phyloP scores from a whole-genome alignment of 2,888 invertebrate species.

The Sarcophaga rosellei region DNA sequence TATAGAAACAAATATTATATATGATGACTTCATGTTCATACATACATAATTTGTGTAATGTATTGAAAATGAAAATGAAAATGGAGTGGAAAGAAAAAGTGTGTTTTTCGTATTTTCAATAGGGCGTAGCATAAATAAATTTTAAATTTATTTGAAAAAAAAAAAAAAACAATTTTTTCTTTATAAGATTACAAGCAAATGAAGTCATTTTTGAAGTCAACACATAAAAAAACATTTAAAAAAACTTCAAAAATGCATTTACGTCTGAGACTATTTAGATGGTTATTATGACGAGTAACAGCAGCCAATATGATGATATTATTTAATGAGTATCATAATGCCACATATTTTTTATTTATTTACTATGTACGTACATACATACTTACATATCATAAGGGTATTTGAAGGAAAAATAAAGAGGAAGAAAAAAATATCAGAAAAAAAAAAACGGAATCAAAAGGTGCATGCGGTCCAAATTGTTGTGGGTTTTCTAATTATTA shows the following conservation, averaged over 20 bases:
- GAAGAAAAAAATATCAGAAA: background rate
- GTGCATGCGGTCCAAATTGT: conserved; percentile 35
- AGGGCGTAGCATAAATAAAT: conserved; percentile 34
- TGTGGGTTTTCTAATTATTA: conserved; percentile 49
- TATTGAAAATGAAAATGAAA: conserved; percentile 12
- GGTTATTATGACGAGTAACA: background rate
- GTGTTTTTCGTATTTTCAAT: conserved; percentile 34
- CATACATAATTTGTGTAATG: background rate
- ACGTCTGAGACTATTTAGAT: background rate
- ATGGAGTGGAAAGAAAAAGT: conserved; percentile 10
- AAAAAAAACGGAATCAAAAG: background rate
- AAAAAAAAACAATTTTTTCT: background rate
- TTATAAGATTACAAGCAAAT: conserved; percentile 27
- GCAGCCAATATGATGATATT: background rate
- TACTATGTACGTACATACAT: background rate
- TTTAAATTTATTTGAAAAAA: background rate
- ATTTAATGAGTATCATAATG: background rate
- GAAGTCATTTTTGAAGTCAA: conserved; percentile 41
- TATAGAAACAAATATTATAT: background rate
- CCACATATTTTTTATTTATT: background rate
- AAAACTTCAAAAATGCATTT: background rate
- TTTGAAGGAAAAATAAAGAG: too few relatives aligned
- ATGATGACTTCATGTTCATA: background rate
- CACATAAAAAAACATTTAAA: conserved; percentile 24
- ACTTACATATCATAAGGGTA: too few relatives aligned